Conservation (phyloP, 2,888 invertebrate genomes). For the Tromatobia lineatoria region DNA sequence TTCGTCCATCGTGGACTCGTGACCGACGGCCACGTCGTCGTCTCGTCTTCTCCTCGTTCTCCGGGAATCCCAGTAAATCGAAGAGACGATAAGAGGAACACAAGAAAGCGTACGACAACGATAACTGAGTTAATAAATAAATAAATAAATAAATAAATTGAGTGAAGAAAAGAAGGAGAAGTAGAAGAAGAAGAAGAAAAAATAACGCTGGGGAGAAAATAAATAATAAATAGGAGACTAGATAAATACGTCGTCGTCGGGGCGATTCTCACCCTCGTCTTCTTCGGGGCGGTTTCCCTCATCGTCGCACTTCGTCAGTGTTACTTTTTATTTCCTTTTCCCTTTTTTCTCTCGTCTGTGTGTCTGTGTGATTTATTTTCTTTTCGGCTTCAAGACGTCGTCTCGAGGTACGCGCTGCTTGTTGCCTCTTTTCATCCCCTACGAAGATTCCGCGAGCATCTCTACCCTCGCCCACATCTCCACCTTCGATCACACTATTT, state of each 20-base stretch:
- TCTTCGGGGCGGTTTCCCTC: conserved; percentile 19
- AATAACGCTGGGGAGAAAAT: too few relatives aligned
- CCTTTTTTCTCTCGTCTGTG: neutral
- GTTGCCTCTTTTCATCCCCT: conserved; percentile 63
- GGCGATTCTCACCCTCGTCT: conserved; percentile 7
- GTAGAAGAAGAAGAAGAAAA: neutral
- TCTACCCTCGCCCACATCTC: conserved; percentile 39
- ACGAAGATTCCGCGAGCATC: neutral
- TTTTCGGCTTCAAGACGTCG: conserved; percentile 18
- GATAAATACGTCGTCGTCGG: neutral
- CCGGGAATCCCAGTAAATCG: neutral
- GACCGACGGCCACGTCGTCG: conserved; percentile 65
- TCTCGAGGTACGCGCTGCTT: conserved; percentile 58
- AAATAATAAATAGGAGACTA: neutral
- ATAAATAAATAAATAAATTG: neutral
- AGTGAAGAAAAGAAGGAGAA: neutral
- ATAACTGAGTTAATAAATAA: too few relatives aligned
- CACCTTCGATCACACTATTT: conserved; percentile 25
- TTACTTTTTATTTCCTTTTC: neutral
- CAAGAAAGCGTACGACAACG: neutral
- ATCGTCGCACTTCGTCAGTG: neutral
- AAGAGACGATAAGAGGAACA: neutral
- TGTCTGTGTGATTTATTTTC: neutral
- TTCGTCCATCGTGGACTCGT: conserved; percentile 63
- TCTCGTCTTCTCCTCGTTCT: conserved; percentile 11